A percentile compares a stretch with the other conserved stretches of the same genome.
Conservation (phyloP, 1,140 invertebrate species). For the Mactra quadrangularis region DNA sequence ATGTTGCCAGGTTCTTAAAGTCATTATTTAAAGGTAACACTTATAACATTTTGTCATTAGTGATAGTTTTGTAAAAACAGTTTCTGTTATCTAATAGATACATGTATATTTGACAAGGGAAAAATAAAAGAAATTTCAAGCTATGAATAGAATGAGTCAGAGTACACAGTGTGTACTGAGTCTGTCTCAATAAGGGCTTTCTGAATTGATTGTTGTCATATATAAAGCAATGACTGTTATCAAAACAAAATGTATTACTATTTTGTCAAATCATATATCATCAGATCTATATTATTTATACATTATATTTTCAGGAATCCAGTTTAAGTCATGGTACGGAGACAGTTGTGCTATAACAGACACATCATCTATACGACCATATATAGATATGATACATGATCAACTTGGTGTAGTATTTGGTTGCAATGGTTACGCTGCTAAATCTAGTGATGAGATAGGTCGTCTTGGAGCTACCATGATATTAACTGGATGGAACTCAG, state of each 20-base stretch:
- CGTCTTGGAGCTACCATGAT: slow-evolving; percentile 55
- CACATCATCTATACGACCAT: slow-evolving; percentile 48
- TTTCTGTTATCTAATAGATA: neutral
- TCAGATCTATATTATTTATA: neutral
- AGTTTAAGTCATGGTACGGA: slow-evolving; percentile 1
- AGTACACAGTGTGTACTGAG: neutral
- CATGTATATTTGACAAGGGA: neutral
- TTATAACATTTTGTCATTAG: neutral
- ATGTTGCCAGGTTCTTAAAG: slow-evolving; percentile 14
- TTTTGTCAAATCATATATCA: neutral
- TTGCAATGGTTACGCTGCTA: slow-evolving; percentile 52
- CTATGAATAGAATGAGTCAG: neutral
- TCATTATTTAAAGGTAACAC: slow-evolving; percentile 42
- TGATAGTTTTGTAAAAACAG: neutral
- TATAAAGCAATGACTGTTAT: neutral
- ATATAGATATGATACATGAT: slow-evolving; percentile 60
- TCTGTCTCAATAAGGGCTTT: neutral
- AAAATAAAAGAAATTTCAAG: neutral
- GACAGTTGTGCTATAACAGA: slow-evolving; percentile 53
- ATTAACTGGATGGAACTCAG: slow-evolving; percentile 23
- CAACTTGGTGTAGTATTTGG: slow-evolving; percentile 55
- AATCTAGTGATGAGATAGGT: slow-evolving; percentile 63
- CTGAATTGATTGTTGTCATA: neutral
- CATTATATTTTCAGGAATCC: neutral
- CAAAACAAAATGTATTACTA: neutral